These are phyloP conservation scores for Morone chrysops DNA, from an alignment of 2,113 vertebrate species.

Conservation along the genomic window DNA sequence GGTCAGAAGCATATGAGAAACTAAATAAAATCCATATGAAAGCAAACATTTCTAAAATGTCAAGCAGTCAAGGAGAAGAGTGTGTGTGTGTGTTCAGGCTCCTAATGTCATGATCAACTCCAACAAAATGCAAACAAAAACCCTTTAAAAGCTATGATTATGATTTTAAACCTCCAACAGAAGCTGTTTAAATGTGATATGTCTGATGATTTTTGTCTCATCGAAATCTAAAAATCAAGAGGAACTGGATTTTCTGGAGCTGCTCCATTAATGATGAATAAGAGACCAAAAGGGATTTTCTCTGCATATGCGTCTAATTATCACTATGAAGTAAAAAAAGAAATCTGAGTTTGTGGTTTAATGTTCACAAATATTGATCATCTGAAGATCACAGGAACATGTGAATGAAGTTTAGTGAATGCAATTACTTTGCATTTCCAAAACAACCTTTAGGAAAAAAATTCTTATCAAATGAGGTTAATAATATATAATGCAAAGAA, in stretches of 20 bases:
- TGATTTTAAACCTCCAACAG: neutral
- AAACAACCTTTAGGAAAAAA: neutral
- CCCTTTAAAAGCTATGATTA: slow-evolving; percentile 42
- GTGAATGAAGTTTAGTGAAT: neutral
- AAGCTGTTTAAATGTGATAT: neutral
- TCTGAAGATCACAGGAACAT: slow-evolving; percentile 1
- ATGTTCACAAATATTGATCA: slow-evolving; percentile 6
- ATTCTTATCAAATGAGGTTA: neutral
- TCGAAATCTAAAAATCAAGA: neutral
- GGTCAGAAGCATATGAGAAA: slow-evolving; percentile 58
- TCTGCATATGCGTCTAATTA: slow-evolving; percentile 7
- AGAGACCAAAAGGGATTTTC: neutral
- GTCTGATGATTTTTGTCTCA: neutral
- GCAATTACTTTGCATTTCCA: neutral
- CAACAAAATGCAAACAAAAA: slow-evolving; percentile 45
- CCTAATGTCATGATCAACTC: slow-evolving; percentile 33
- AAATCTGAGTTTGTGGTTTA: neutral
- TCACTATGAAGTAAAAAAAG: neutral
- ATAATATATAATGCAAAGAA: neutral
- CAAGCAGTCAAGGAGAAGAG: slow-evolving; percentile 28
- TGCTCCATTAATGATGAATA: slow-evolving; percentile 21
- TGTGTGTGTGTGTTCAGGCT: neutral
- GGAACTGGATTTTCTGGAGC: neutral
- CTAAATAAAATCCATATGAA: slow-evolving; percentile 66
- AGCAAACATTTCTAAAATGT: slow-evolving; percentile 72